phyloP scores from a whole-genome alignment of 2,797 vertebrate species.

The Stomatorhinus walkeri region DNA sequence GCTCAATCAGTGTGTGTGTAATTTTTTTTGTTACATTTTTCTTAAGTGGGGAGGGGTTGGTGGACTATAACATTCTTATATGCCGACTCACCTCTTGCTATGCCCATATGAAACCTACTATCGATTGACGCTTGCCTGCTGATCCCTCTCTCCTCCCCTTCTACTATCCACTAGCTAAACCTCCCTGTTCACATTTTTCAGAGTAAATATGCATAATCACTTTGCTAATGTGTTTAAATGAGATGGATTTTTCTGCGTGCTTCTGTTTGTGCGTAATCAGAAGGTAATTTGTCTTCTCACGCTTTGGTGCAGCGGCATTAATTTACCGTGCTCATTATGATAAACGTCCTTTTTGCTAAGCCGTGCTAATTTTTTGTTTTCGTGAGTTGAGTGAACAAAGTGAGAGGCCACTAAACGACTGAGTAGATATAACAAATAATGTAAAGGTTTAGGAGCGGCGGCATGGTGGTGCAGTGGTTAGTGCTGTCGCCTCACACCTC shows the following conservation, averaged over 20 bases:
- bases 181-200: neutral
- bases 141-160: neutral
- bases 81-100: too few relatives aligned
- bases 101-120: neutral
- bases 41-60: neutral
- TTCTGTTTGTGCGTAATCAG: neutral
- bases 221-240: neutral
- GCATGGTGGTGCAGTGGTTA: neutral
- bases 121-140: neutral
- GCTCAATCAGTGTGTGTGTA: neutral
- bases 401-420: neutral
- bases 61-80: neutral
- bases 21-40: neutral
- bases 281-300: constrained; percentile 1
- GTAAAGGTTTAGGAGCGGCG: neutral
- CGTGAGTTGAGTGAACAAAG: neutral
- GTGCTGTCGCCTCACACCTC: neutral
- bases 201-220: neutral
- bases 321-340: constrained; percentile 1
- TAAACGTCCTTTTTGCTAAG: neutral
- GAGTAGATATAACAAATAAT: neutral
- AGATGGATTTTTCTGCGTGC: neutral
- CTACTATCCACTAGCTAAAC: neutral
- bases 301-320: neutral
- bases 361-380: neutral